Evolutionary conservation across 2,888 invertebrate genomes (phyloP), one percentile per base, ranked within the genome.

Genomic region (Leptarthrus brevirostris): DNA sequence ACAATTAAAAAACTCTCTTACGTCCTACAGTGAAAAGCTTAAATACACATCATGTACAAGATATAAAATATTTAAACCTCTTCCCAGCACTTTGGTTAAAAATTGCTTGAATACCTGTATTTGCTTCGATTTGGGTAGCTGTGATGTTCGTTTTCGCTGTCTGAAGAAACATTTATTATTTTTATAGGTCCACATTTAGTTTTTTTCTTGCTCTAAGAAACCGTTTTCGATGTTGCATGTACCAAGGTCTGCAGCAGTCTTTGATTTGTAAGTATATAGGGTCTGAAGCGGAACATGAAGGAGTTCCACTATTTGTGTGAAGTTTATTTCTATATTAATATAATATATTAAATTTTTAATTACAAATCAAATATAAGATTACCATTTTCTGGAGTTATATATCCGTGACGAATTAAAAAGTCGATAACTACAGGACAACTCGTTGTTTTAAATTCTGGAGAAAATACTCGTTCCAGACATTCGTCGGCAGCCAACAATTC

Each of bases 371-470:
- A n/a, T n/a, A n/a, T n/a, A n/a, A n/a, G n/a, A n/a, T n/a, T 85
- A 94, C 95, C 95, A 86, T 93, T 95, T 85, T 96, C 96, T 4
- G 95, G 91, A 79, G 93, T 94, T 75, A 97, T 91, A 79, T 92
- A 89, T 73, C 96, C 96, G 86, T 94, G 95, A 81, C 97, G 89
- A 82, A 97, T 93, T 80, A 97, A 88, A 85, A 97, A 97, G 86
- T 97, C 97, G 79, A 97, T 87, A 40, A 94, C 90, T 66, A 96
- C 94, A 53, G 97, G 94, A 76, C 94, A 93, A 83, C 96, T 96
- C 64, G 97, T 97, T 49, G 96, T 95, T 85, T 97, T 98, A 84
- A 96, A 97, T 79, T 95, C 92, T 0, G 92, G 89, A 8, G 92
- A 90, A 52, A 94, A 89, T 73, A 96, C 90, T 81, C 93, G 89